Conservation (phyloP, 2,888 invertebrate species). For the Willowsia nigromaculata region DNA sequence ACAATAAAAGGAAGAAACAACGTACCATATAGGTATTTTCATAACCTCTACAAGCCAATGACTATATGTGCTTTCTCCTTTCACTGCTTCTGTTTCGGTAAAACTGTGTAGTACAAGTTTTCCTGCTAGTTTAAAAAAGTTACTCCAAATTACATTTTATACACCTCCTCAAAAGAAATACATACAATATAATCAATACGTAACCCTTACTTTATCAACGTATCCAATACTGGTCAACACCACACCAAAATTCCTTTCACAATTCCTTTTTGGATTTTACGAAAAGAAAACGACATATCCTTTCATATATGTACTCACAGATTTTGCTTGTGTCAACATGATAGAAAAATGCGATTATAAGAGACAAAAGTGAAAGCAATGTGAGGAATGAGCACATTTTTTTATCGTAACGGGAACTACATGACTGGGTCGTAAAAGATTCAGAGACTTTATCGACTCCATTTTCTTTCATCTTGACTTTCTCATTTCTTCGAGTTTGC, state of each 20-base stretch:
- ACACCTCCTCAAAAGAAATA: no score
- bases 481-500: neutral
- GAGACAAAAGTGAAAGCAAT: neutral
- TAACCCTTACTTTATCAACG: neutral
- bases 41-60: no score
- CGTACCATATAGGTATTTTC: neutral
- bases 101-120: no score
- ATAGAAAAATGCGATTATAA: neutral
- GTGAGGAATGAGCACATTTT: neutral
- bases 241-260: neutral
- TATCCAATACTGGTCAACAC: neutral
- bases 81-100: no score
- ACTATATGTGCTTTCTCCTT: no score
- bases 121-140: no score
- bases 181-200: no score
- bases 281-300: neutral
- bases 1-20: neutral
- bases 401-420: neutral
- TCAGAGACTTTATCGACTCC: neutral
- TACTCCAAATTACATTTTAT: no score
- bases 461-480: neutral
- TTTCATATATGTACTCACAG: neutral
- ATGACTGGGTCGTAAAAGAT: neutral
- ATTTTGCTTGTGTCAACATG: neutral
- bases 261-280: neutral